Percentiles rank a stretch among this genome's conserved stretches.
These are phyloP conservation scores for Meloe dianella DNA, from an alignment of 2,888 invertebrate species.

Conservation along the genomic window DNA sequence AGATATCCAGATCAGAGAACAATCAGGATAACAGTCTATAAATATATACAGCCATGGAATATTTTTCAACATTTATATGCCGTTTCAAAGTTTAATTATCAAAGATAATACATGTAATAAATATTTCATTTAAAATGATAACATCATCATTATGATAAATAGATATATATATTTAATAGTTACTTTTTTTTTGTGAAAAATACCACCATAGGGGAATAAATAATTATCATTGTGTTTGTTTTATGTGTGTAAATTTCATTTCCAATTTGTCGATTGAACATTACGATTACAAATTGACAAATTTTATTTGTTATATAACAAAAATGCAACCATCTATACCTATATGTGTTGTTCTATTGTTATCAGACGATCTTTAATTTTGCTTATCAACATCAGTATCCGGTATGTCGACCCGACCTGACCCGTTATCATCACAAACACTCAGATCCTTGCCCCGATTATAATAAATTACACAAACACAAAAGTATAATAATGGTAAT, in stretches of 20 bases:
- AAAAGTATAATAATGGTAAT: conserved; percentile 3
- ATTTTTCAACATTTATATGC: conserved; percentile 24
- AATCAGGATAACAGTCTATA: conserved; percentile 31
- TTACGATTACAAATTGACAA: conserved; percentile 11
- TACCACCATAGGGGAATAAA: neutral
- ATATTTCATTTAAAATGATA: conserved; percentile 35
- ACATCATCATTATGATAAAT: conserved; percentile 37
- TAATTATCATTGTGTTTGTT: conserved; percentile 18
- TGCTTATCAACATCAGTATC: conserved; percentile 45
- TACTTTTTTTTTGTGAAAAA: conserved; percentile 31
- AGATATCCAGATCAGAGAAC: conserved; percentile 27
- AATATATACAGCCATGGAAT: conserved; percentile 34
- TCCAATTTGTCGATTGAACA: neutral
- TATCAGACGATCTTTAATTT: conserved; percentile 51
- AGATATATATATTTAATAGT: conserved; percentile 42
- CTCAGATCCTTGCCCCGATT: conserved; percentile 34
- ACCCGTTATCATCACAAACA: conserved; percentile 35
- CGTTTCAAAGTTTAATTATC: conserved; percentile 36
- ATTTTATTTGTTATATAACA: conserved; percentile 18
- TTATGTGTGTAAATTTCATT: conserved; percentile 23
- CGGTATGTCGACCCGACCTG: conserved; percentile 37
- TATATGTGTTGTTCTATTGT: conserved; percentile 29
- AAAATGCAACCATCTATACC: conserved; percentile 26
- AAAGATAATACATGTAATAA: conserved; percentile 33
- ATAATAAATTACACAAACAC: conserved; percentile 32